Percentiles rank a stretch among this genome's conserved stretches.
Evolutionary conservation across 2,888 invertebrate genomes (phyloP).

Genomic region (Eremobia ochroleuca): DNA sequence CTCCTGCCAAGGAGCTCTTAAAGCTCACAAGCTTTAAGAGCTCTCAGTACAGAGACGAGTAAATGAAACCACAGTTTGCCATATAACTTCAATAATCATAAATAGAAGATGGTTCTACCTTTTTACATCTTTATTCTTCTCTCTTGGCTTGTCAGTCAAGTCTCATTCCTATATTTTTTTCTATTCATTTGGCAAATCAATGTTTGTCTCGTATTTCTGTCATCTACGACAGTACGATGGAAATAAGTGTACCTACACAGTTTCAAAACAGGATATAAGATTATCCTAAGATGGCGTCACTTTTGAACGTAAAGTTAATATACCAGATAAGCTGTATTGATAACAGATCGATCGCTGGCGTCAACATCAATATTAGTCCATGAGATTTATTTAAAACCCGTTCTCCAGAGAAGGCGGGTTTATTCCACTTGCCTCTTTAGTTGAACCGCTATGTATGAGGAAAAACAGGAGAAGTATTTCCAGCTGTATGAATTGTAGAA

Average conservation of each 20-base stretch:
- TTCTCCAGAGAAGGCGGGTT: conserved; percentile 63
- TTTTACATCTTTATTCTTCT: not conserved
- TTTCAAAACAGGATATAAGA: conserved; percentile 44
- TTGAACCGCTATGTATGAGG: not conserved
- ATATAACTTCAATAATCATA: not conserved
- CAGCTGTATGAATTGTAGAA: not conserved
- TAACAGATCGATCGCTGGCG: conserved; percentile 69
- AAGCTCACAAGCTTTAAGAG: not conserved
- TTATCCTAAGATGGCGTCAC: conserved; percentile 55
- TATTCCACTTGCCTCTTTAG: conserved; percentile 50
- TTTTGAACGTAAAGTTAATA: conserved; percentile 50
- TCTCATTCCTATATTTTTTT: not conserved
- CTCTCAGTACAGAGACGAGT: not conserved
- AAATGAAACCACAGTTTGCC: not conserved
- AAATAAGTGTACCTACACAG: not conserved
- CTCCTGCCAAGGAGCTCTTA: too few relatives aligned
- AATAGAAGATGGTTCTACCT: not conserved
- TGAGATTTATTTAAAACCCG: conserved; percentile 71
- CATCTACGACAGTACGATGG: not conserved
- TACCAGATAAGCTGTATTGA: conserved; percentile 61
- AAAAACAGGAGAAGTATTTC: not conserved
- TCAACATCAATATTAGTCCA: conserved; percentile 68
- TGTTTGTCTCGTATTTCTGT: not conserved
- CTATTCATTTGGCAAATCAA: not conserved
- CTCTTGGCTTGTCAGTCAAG: not conserved